Evolutionary conservation across 1,140 invertebrate genomes (phyloP).

Genomic region (Riptortus pedestris): DNA sequence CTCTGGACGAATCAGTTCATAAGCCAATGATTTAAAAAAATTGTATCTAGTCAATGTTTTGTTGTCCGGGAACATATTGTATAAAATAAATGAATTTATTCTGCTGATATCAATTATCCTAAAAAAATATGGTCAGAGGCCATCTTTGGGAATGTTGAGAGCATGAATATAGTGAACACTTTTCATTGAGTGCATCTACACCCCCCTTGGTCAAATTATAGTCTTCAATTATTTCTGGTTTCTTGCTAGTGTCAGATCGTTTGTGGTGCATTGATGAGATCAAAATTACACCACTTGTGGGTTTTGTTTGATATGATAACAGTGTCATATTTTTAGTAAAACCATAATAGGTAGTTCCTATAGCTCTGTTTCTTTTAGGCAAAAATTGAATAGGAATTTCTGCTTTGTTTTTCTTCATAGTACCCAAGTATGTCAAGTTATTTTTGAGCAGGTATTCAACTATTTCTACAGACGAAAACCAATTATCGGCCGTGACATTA

Average conservation of each 20-base stretch:
- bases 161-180: not conserved
- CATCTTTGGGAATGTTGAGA: not conserved
- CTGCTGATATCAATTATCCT: not conserved
- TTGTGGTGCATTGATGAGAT: not conserved
- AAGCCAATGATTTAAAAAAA: too few relatives aligned
- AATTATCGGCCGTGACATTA: constrained; percentile 36
- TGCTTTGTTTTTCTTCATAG: constrained; percentile 34
- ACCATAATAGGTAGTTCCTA: too few relatives aligned
- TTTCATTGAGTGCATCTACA: not conserved
- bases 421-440: constrained; percentile 33
- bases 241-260: not conserved
- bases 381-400: not conserved
- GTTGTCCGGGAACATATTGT: too few relatives aligned
- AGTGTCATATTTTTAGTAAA: not conserved
- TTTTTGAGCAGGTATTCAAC: constrained; percentile 31
- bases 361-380: not conserved
- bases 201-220: not conserved
- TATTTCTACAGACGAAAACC: constrained; percentile 34
- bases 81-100: too few relatives aligned
- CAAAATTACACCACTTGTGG: not conserved
- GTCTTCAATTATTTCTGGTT: not conserved
- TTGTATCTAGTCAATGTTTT: too few relatives aligned
- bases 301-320: not conserved
- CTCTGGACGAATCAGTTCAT: too few relatives aligned
- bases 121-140: not conserved